Evolutionary conservation across 2,888 invertebrate genomes (phyloP), one percentile per base, ranked within the genome.

Genomic region (Pyrgus malvae): DNA sequence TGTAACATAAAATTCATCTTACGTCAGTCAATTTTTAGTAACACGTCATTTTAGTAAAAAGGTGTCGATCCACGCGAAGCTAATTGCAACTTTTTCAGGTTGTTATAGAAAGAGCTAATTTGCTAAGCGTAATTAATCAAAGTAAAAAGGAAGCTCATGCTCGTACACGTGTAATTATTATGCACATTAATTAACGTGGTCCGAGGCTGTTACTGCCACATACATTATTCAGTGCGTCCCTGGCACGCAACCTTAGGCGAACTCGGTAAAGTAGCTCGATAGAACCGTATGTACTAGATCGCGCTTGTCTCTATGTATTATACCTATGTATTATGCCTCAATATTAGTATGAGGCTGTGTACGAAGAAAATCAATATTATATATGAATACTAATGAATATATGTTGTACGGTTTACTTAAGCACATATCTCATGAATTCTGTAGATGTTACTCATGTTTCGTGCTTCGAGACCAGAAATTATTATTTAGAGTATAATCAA

Each of bases 131-230:
- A 83, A 89, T 89, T 89, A 88, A 90, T 90, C 89, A 90, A 76
- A 77, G 78, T 78, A 82, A 88, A 83, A 87, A 83, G 88, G 88
- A 88, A 89, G 88, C 88, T 79, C 81, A 81, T 74, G 83, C 77
- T 75, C 76, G 81, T 83, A 80, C 82, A 81, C 73, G 80, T 80
- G 78, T 86, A 84, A 87, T 90, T 88, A 88, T 85, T 89, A 88
- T 88, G 86, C 86, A 88, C 88, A 89, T 88, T 88, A 87, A 90
- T 90, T 88, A 89, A 82, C 71, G 69, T 66, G 70, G 66, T 66
- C 67, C 63, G 72, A 74, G 75, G 72, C 74, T 67, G 73, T 68
- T 72, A 68, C 74, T 72, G 74, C 44, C 44, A 53, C 70, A 80
- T 84, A 80, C 74, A 83, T 85, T 83, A 87, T 82, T 81, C 78